Percentiles rank a stretch among this genome's conserved stretches.
Conservation (phyloP, 2,113 vertebrate species). For the Oncorhynchus masou region DNA sequence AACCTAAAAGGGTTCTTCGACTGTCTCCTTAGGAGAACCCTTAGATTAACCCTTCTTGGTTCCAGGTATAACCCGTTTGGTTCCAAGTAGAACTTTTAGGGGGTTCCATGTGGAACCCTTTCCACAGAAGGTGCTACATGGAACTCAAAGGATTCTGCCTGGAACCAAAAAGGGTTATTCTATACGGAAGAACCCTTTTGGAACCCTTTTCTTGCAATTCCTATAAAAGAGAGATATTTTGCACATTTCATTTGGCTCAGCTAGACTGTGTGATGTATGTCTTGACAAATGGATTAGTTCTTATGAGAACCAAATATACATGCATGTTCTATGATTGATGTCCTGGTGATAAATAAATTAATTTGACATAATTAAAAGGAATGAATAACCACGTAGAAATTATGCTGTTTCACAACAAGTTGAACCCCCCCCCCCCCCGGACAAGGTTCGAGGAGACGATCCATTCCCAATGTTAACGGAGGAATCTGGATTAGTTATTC, state of each 20-base stretch:
- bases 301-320: slow-evolving; percentile 38
- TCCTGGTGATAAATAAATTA: slow-evolving; percentile 51
- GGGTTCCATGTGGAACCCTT: too few relatives aligned
- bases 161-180: too few relatives aligned
- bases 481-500: slow-evolving; percentile 7
- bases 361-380: slow-evolving; percentile 39
- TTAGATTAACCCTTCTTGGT: too few relatives aligned
- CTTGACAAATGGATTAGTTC: slow-evolving; percentile 25
- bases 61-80: too few relatives aligned
- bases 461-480: slow-evolving; percentile 6
- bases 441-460: not conserved
- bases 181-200: too few relatives aligned
- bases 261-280: slow-evolving; percentile 25
- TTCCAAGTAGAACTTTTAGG: too few relatives aligned
- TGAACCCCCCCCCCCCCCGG: slow-evolving; percentile 24
- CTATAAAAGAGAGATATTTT: slow-evolving; percentile 20
- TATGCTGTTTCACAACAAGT: too few relatives aligned
- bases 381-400: slow-evolving; percentile 57
- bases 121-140: too few relatives aligned
- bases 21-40: too few relatives aligned
- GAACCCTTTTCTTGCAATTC: not conserved
- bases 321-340: slow-evolving; percentile 1
- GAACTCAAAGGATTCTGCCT: too few relatives aligned
- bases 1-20: too few relatives aligned
- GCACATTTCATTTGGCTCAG: slow-evolving; percentile 18